Evolutionary conservation across 2,113 vertebrate genomes (phyloP), one percentile per base, ranked within the genome.

Genomic region (Arothron firmamentum): DNA sequence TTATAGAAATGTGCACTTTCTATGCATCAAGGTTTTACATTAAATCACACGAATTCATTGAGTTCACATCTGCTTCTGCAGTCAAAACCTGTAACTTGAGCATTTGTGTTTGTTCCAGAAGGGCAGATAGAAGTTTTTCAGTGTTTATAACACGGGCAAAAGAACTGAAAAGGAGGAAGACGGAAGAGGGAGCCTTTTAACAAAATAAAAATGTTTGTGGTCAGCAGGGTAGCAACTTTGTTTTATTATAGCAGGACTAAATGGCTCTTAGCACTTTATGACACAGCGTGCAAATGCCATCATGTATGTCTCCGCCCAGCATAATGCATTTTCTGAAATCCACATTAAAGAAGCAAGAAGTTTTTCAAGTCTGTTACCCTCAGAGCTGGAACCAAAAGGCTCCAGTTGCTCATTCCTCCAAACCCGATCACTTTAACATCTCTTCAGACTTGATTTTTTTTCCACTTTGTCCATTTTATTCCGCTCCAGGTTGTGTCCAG

Each of bases 401-500:
- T 57, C 25, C 25, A 25, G 15, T 61, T 49, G 9, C 17, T 69
- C 45, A 18, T 49, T 67, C 15, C 2, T 52, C 34, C 34, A 38
- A 38, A 38, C 34, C 34, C 34, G 34, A 11, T 38, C 34, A 38
- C 34, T 38, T 38, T 38, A 38, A 38, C 34, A 38, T 38, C 34
- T 38, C 49, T 61, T 55, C 45, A 59, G 42, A 49, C 0, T 52
- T 48, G 20, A 8, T 53, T 69, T 54, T 43, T 43, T 17, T 16
- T 55, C 48, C 4, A 13, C 41, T 23, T 20, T 18, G 21, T 2
- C 28, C 52, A 4, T 61, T 48, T 28, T 49, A 48, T 48, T 8
- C 7, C 16, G 16, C 18, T 14, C 80, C 78, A 95, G 92, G 70
- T 61, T 90, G 74, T 72, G 54, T 52, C 78, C 87, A 53, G 88